Percentiles rank a stretch among this genome's conserved stretches.
phyloP scores from a whole-genome alignment of 2,888 invertebrate species.

The Tiliacea citrago region DNA sequence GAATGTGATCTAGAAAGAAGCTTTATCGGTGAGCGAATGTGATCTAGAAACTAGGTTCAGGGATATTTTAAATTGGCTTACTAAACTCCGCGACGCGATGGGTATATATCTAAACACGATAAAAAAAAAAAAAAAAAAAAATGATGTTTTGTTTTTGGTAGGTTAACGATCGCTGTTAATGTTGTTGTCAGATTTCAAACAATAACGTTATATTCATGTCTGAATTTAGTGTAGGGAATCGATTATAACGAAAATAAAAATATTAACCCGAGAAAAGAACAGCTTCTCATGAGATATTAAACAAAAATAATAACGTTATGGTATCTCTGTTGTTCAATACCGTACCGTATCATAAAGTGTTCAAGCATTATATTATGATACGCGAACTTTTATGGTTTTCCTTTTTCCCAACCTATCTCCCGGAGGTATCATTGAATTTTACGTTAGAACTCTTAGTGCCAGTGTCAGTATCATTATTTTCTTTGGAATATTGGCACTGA shows the following conservation, averaged over 20 bases:
- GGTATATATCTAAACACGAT: too few relatives aligned
- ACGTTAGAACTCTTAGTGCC: not conserved
- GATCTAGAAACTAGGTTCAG: too few relatives aligned
- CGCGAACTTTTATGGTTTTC: constrained; percentile 9
- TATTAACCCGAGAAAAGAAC: not conserved
- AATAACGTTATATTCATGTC: not conserved
- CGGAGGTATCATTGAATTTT: not conserved
- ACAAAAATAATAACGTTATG: not conserved
- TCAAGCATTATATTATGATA: constrained; percentile 5
- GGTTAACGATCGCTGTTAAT: too few relatives aligned
- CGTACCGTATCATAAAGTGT: constrained; percentile 1
- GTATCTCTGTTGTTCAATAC: constrained; percentile 6
- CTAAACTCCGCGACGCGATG: too few relatives aligned
- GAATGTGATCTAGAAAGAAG: too few relatives aligned
- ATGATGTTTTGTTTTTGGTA: too few relatives aligned
- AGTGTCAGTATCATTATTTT: too few relatives aligned
- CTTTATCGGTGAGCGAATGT: too few relatives aligned
- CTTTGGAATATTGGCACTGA: too few relatives aligned
- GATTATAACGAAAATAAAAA: not conserved
- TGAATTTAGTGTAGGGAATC: not conserved
- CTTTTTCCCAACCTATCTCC: not conserved
- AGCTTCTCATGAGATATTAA: not conserved
- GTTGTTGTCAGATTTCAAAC: not conserved
- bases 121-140: too few relatives aligned
- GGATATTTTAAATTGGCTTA: too few relatives aligned